phyloP scores from a whole-genome alignment of 1,140 invertebrate species.

The Caenorhabditis tropicalis region DNA sequence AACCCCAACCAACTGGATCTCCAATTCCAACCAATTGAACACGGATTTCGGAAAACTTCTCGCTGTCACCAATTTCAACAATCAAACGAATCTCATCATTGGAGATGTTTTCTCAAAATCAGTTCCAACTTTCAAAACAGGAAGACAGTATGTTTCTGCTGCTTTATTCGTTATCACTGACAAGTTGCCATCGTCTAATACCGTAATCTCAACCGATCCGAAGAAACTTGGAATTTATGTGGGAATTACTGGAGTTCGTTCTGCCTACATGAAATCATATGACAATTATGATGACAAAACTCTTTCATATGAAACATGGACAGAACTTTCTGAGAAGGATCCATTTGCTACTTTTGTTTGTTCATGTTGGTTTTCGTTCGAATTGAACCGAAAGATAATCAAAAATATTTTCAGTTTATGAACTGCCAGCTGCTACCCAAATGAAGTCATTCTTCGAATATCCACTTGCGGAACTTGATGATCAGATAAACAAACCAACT shows the following conservation, averaged over 20 bases:
- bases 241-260: background rate
- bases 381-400: background rate
- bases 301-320: background rate
- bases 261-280: background rate
- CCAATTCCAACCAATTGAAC: background rate
- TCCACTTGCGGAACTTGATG: background rate
- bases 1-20: background rate
- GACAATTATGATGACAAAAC: background rate
- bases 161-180: slow-evolving; percentile 10
- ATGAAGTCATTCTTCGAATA: background rate
- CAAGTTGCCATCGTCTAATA: background rate
- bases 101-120: background rate
- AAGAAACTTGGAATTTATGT: background rate
- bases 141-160: background rate
- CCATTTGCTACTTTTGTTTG: slow-evolving; percentile 4
- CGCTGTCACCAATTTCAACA: background rate
- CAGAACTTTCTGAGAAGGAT: background rate
- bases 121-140: slow-evolving; percentile 4
- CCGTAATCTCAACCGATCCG: background rate
- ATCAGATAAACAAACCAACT: background rate
- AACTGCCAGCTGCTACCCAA: background rate
- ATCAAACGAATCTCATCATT: background rate
- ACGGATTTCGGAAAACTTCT: background rate
- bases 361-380: background rate
- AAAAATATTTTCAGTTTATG: background rate